These are phyloP conservation scores for Podarcis siculus DNA, from an alignment of 2,797 vertebrate species.

Conservation along the genomic window DNA sequence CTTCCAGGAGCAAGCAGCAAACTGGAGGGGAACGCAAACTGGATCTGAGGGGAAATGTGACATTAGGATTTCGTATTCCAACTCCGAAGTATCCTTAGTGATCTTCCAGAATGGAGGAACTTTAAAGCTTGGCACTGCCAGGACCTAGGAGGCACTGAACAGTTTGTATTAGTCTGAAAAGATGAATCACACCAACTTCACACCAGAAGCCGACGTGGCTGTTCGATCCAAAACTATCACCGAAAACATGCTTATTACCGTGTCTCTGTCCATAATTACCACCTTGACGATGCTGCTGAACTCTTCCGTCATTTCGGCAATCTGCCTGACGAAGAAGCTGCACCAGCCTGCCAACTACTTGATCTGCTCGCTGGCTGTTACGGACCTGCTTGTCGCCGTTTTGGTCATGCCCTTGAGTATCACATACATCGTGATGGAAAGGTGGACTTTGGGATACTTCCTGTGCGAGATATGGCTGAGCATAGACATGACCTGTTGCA, in stretches of 20 bases:
- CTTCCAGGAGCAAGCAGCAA: constrained; percentile 66
- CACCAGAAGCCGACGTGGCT: constrained; percentile 70
- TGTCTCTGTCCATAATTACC: constrained; percentile 82
- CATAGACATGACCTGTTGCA: constrained; percentile 92
- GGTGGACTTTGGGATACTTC: constrained; percentile 86
- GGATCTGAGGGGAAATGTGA: constrained; percentile 43
- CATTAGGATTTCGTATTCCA: constrained; percentile 20
- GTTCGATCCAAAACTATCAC: constrained; percentile 73
- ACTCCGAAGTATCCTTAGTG: constrained; percentile 12
- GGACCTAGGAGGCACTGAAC: constrained; percentile 28
- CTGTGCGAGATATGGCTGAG: constrained; percentile 90
- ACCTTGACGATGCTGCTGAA: constrained; percentile 85
- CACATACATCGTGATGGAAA: constrained; percentile 85
- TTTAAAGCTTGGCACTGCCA: constrained; percentile 41
- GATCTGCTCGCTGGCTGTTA: constrained; percentile 91
- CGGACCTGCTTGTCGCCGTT: constrained; percentile 88
- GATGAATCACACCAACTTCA: constrained; percentile 87
- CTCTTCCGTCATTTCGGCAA: constrained; percentile 85
- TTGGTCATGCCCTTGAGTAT: constrained; percentile 92
- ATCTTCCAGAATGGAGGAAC: constrained; percentile 42
- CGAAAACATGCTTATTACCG: constrained; percentile 81
- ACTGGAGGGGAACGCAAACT: constrained; percentile 46
- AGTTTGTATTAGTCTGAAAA: constrained; percentile 42
- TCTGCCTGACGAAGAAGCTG: constrained; percentile 89
- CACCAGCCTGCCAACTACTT: constrained; percentile 92